Conservation (phyloP, 1,140 invertebrate species). For the Diplogasteroides magnus region DNA sequence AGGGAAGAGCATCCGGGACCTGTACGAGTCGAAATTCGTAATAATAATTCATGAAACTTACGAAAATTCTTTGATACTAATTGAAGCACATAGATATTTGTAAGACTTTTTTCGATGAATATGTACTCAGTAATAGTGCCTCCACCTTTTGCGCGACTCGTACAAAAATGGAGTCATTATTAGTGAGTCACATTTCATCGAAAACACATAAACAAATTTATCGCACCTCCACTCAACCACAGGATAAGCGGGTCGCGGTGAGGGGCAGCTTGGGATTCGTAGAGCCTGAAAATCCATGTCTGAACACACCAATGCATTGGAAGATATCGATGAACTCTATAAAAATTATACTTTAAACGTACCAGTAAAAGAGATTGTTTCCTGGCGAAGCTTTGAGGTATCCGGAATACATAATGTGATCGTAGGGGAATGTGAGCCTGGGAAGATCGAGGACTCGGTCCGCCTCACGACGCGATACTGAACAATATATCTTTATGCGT, state of each 20-base stretch:
- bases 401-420: constrained; percentile 20
- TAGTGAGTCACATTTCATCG: constrained; percentile 61
- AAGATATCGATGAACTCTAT: too few species aligned
- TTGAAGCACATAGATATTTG: too few species aligned
- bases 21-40: too few species aligned
- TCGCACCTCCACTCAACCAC: constrained; percentile 64
- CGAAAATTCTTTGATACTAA: too few species aligned
- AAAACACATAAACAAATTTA: constrained; percentile 61
- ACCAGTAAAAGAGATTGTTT: constrained; percentile 7
- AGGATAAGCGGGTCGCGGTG: constrained; percentile 60
- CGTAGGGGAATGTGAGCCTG: constrained; percentile 11
- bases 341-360: too few species aligned
- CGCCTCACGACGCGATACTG: constrained; percentile 10
- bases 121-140: constrained; percentile 57
- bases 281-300: constrained; percentile 57
- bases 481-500: too few species aligned
- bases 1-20: too few species aligned
- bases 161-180: too few species aligned
- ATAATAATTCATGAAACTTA: too few species aligned
- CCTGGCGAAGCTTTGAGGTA: constrained; percentile 14
- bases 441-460: constrained; percentile 16
- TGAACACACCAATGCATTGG: too few species aligned
- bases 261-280: constrained; percentile 59
- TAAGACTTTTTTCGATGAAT: too few species aligned
- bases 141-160: constrained; percentile 51